Conservation (phyloP, 2,888 invertebrate species). For the Dusona sp. region DNA sequence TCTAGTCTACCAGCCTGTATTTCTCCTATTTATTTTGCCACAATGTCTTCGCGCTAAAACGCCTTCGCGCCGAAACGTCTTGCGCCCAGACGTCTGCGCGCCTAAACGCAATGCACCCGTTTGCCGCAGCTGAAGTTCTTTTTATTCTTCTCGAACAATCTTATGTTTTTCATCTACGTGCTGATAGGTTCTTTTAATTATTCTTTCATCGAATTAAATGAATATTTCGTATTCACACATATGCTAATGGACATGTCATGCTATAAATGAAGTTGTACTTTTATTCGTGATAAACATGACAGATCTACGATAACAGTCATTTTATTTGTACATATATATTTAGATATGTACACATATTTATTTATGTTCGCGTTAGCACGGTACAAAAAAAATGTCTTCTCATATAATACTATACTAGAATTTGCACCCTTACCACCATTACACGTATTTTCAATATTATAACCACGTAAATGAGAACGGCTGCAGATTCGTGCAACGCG, state of each 20-base stretch:
- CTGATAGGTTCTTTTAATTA: too few species aligned
- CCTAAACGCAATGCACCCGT: too few species aligned
- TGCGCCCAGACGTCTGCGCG: too few species aligned
- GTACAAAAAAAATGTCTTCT: neutral
- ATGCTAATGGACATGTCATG: slow-evolving; percentile 17
- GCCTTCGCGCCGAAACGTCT: too few species aligned
- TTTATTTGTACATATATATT: slow-evolving; percentile 4
- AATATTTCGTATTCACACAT: neutral
- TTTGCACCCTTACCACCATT: slow-evolving; percentile 9
- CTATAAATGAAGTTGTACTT: slow-evolving; percentile 18
- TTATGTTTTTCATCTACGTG: too few species aligned
- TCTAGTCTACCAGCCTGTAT: too few species aligned
- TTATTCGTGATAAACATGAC: slow-evolving; percentile 13
- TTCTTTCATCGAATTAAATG: neutral
- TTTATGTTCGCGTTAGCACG: neutral
- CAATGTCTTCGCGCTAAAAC: too few species aligned
- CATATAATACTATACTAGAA: neutral
- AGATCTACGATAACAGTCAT: slow-evolving; percentile 10
- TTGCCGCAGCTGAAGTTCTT: too few species aligned
- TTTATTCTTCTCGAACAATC: too few species aligned
- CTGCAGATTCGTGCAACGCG: slow-evolving; percentile 43
- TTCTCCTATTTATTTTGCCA: too few species aligned
- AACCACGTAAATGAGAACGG: slow-evolving; percentile 50
- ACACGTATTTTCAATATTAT: slow-evolving; percentile 52
- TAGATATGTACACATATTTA: neutral